Base-by-base conservation (phyloP, 2,113 vertebrate genomes). In the Solenodon paradoxus region DNA sequence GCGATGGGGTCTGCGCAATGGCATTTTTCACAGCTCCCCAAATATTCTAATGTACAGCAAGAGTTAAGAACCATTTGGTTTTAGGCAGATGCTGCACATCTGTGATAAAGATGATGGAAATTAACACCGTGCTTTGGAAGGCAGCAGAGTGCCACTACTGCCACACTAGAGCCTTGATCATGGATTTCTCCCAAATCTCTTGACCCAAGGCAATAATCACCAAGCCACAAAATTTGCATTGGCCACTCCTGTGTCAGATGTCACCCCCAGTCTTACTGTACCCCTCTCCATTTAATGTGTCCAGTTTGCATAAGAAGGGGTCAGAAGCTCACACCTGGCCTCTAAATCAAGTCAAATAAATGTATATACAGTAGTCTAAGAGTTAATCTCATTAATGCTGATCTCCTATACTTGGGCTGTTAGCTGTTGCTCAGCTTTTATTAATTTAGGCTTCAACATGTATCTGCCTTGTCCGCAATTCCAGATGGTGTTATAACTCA, bases 361-460 rank as follows among this genome's bases (percentile, higher is more conserved):
- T 30, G 20, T 57, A 72, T 22, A n/a, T n/a, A n/a, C n/a, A 15
- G 72, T 53, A 92, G 45, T 74, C 84, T 74, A 95, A 97, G 95
- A 92, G 92, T 97, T 97, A 92, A 97, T 95, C 90, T 96, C 84
- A 49, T 96, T 93, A 95, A 90, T 95, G 47, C 55, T 45, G 57
- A 88, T 91, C 45, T 93, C 86, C 61, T 86, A n/a, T 82, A 90
- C 69, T 88, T 72, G 79, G 82, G 42, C 79, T 97, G 57, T 95
- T 95, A 94, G 75, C 95, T 84, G 6, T 94, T 81, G 63, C 75
- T 97, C 82, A 78, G 83, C 84, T 90, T 96, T 96, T 96, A 92
- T 97, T 97, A 95, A 94, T 91, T 92, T 96, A 95, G 61, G 66
- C 82, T 96, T 90, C 79, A 93, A 87, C 91, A 92, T 96, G 84